Evolutionary conservation across 2,888 invertebrate genomes (phyloP), one percentile per base, ranked within the genome.

Genomic region (Microplitis manilae): DNA sequence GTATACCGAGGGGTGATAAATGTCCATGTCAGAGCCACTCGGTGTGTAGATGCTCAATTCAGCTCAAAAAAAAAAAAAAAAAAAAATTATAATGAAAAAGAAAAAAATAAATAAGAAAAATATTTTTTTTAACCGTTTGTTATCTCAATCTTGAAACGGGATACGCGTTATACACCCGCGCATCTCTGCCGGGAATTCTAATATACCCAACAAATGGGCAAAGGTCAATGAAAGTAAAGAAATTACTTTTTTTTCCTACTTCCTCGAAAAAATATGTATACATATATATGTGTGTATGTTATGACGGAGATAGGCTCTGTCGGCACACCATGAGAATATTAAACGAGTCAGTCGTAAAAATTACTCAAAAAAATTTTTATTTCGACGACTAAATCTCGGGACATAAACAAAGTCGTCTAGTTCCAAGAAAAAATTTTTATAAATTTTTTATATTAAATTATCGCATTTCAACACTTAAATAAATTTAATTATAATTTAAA

Each of bases 141-240:
- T 88, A 89, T 89, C 89, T 89, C 84, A 87, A 89, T 88, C 89
- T 89, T 87, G 88, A 89, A 89, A 89, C 84, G 86, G 86, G 88
- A 89, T 88, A 88, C 85, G 84, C 80, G 81, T 30, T 30, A 30
- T 85, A 59, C 70, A 39, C 65, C 67, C 73, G 69, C 69, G 38
- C 62, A 50, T 76, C 75, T 68, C 39, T 74, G 64, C 75, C 30
- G 64, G 70, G 80, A 81, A 88, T 87, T 86, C 87, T 88, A 87
- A 88, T 88, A 86, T 68, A 40, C 84, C 84, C 82, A 80, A 84
- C 85, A 77, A 50, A 13, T 13, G 30, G 30, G 30, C 50, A 50
- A 50, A 50, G 41, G 41, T 68, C 41, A 41, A 17, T 68, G 68
- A 41, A 68, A 20, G 30, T 30, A 41, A 8, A 41, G 17, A 40